Evolutionary conservation across 2,797 vertebrate genomes (phyloP), one percentile per base, ranked within the genome.

Genomic region (Hemitrygon akajei): DNA sequence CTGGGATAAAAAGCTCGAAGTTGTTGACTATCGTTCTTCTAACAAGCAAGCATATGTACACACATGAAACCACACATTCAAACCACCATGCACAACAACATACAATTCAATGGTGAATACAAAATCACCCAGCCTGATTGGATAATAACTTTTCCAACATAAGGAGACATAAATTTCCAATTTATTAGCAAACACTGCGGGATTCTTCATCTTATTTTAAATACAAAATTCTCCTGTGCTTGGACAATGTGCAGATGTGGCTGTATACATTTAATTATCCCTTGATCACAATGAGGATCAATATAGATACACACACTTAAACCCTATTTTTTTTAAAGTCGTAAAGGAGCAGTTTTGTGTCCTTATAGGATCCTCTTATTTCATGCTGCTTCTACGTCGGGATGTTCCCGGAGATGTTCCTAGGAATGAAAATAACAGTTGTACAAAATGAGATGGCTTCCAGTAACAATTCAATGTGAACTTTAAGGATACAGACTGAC

Each of bases 191-290:
- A 86, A 86, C 25, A 12, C n/a, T 89, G 66, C 86, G 66, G 86
- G 34, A 66, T 27, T 34, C 82, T 66, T 69, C 60, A 66, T n/a
- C 34, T 69, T 89, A 89, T 69, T 89, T 89, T 69, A 89, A 37
- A 89, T 89, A 89, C 63, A 89, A 89, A 16, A 63, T 89, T 89
- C 86, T 89, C 7, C 86, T 69, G 86, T 89, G 60, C 63, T 69
- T 66, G 37, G 69, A 63, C 47, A 86, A 60, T 66, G 86, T 89
- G 86, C 16, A 89, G 60, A 89, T 66, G 58, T 7, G 7, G 58
- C 16, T 18, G 14, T 60, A 87, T 63, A 87, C 58, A 87, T 82
- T 47, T 66, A 87, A 66, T 89, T 89, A 69, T 11, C 60, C 60
- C 63, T 69, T 69, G 86, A 66, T 89, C n/a, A 10, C 30, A 89